Conservation (phyloP, 2,113 vertebrate species). For the Galbula dea region DNA sequence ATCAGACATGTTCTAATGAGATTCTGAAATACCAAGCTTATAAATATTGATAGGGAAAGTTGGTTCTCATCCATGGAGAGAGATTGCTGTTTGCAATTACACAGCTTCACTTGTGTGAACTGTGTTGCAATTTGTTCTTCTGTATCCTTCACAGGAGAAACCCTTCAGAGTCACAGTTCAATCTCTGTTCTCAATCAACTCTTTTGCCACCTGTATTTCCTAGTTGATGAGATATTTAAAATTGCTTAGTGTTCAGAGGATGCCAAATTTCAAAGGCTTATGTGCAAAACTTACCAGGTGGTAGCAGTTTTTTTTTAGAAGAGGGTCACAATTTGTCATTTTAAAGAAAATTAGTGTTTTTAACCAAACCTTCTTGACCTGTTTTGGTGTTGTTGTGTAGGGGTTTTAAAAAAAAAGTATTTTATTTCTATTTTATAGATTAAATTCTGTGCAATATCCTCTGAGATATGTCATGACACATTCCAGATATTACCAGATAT, state of each 20-base stretch:
- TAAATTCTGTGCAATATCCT: background rate
- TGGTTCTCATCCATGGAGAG: background rate
- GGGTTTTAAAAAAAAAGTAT: no score
- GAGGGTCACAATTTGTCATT: background rate
- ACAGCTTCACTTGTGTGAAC: slow-evolving; percentile 37
- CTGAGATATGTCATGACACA: background rate
- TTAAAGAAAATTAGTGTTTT: background rate
- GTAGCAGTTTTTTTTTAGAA: background rate
- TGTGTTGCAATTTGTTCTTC: slow-evolving; percentile 51
- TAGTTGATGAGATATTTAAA: slow-evolving; percentile 35
- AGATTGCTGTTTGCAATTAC: slow-evolving; percentile 36
- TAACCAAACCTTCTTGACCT: background rate
- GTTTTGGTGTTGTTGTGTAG: no score
- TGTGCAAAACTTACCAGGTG: background rate
- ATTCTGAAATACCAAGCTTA: slow-evolving; percentile 36
- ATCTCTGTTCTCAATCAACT: slow-evolving; percentile 37
- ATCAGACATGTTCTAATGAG: slow-evolving; percentile 30
- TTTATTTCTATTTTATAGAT: background rate
- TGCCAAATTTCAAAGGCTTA: background rate
- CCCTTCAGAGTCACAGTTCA: slow-evolving; percentile 26
- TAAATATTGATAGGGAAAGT: slow-evolving; percentile 55
- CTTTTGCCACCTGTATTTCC: slow-evolving; percentile 6
- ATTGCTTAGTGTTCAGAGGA: background rate
- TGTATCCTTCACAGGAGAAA: slow-evolving; percentile 19
- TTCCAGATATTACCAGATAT: background rate